phyloP scores from a whole-genome alignment of 2,797 vertebrate species.

The Manis javanica region DNA sequence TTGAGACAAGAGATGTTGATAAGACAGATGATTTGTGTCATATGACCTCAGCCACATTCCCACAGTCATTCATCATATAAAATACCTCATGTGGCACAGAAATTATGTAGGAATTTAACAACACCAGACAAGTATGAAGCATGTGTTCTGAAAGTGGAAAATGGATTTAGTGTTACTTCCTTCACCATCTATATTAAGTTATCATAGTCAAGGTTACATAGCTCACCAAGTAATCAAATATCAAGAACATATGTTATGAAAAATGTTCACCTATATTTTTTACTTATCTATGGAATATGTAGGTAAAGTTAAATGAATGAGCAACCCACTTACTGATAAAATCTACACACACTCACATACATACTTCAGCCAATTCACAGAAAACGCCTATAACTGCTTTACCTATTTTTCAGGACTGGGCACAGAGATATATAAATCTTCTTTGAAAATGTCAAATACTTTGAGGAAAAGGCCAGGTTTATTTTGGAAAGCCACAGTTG shows the following conservation, averaged over 20 bases:
- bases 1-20: not conserved
- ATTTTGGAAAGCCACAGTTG: constrained; percentile 55
- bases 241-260: constrained; percentile 50
- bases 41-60: not conserved
- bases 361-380: constrained; percentile 60
- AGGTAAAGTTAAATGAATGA: constrained; percentile 62
- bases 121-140: constrained; percentile 70
- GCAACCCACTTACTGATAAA: constrained; percentile 30
- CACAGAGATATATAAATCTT: constrained; percentile 58
- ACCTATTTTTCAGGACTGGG: constrained; percentile 38
- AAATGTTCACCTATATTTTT: constrained; percentile 65
- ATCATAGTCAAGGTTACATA: constrained; percentile 19
- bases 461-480: constrained; percentile 3
- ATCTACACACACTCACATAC: accelerated
- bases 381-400: constrained; percentile 33
- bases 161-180: constrained; percentile 68
- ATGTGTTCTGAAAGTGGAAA: constrained; percentile 75
- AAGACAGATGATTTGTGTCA: not conserved
- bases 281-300: constrained; percentile 69
- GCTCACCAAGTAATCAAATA: constrained; percentile 55
- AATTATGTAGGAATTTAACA: constrained; percentile 73
- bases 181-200: constrained; percentile 7
- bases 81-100: not conserved
- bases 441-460: constrained; percentile 53
- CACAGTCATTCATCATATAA: not conserved